phyloP scores from a whole-genome alignment of 1,140 invertebrate genomes.

The Hylaeus volcanicus region DNA sequence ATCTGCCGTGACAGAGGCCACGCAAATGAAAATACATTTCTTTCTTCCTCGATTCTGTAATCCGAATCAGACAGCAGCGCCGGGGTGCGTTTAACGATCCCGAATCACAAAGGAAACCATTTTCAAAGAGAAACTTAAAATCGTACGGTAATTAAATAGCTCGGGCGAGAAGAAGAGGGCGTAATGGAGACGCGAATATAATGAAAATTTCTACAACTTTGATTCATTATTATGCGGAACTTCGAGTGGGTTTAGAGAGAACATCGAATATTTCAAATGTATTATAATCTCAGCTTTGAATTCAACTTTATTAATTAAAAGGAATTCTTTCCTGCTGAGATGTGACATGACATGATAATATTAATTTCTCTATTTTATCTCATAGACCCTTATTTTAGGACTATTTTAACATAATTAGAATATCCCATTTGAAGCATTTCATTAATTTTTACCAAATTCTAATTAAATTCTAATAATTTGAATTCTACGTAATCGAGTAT shows the following conservation, averaged over 20 bases:
- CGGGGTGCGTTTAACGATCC: constrained; percentile 11
- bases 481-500: too few relatives aligned
- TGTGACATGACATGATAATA: too few relatives aligned
- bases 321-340: too few relatives aligned
- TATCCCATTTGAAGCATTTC: too few relatives aligned
- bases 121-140: constrained; percentile 17
- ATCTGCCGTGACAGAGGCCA: constrained; percentile 3
- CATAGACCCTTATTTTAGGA: too few relatives aligned
- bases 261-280: not conserved
- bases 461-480: too few relatives aligned
- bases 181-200: not conserved
- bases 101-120: not conserved
- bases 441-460: too few relatives aligned
- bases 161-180: not conserved
- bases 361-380: too few relatives aligned
- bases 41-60: not conserved
- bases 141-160: not conserved
- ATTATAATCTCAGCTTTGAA: too few relatives aligned
- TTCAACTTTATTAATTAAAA: too few relatives aligned
- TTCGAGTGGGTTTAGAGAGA: not conserved
- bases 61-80: constrained; percentile 11
- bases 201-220: not conserved
- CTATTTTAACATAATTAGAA: too few relatives aligned
- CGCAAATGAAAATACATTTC: constrained; percentile 34
- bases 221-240: not conserved